Evolutionary conservation across 2,113 vertebrate species (phyloP).

Genomic region (Crypturellus undulatus): DNA sequence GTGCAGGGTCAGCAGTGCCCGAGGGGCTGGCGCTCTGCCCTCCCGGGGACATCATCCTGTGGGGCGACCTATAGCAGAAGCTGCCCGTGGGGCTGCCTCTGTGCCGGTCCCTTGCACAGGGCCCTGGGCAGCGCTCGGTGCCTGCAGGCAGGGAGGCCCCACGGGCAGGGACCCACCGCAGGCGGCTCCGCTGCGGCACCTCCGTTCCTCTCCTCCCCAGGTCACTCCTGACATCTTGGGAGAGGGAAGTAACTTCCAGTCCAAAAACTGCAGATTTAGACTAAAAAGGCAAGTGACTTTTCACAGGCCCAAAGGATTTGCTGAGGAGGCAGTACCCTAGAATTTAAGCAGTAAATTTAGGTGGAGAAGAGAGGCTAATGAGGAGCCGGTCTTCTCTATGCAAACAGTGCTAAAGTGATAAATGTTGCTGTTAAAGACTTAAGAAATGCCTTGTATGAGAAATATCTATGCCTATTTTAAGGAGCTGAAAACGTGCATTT

Average conservation of each 20-base stretch:
- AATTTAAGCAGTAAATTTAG: background rate
- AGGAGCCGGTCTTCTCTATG: background rate
- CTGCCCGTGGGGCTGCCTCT: background rate
- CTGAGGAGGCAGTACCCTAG: background rate
- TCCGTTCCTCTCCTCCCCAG: background rate
- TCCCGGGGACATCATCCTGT: background rate
- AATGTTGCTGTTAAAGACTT: constrained; percentile 17
- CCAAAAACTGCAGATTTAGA: background rate
- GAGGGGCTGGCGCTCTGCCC: background rate
- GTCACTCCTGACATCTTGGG: background rate
- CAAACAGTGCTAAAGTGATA: constrained; percentile 15
- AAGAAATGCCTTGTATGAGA: background rate
- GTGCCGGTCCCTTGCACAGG: background rate
- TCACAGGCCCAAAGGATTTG: background rate
- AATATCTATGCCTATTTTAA: background rate
- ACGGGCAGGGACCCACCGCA: too few relatives aligned
- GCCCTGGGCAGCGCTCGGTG: too few relatives aligned
- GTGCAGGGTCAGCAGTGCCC: background rate
- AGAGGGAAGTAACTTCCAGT: background rate
- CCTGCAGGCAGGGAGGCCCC: too few relatives aligned
- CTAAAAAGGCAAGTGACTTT: background rate
- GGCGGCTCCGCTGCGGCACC: background rate
- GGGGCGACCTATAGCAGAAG: background rate
- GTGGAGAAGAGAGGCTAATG: background rate
- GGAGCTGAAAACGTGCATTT: background rate